phyloP scores from a whole-genome alignment of 2,797 vertebrate species.

The Macroramphosus scolopax region DNA sequence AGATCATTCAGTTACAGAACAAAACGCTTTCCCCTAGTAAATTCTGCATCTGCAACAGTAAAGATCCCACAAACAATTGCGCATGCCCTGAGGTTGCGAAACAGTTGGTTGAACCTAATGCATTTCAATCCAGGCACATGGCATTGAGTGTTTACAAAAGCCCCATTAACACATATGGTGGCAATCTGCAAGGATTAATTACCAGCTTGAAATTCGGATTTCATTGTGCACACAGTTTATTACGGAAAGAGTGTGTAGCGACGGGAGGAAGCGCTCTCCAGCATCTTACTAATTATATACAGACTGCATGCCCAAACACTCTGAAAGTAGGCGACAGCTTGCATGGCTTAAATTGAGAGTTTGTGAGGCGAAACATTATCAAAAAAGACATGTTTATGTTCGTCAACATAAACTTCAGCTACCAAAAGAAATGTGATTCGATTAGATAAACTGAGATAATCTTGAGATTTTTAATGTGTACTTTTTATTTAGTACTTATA shows the following conservation, averaged over 20 bases:
- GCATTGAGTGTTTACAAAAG: conserved; percentile 38
- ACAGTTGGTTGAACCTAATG: conserved; percentile 46
- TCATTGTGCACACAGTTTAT: conserved; percentile 40
- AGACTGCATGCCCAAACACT: conserved; percentile 42
- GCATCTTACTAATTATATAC: conserved; percentile 54
- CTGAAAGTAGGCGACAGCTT: conserved; percentile 21
- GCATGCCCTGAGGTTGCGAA: conserved; percentile 28
- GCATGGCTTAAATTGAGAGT: conserved; percentile 8
- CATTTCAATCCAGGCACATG: conserved; percentile 32
- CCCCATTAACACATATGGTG: conserved; percentile 52
- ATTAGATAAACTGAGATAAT: no score
- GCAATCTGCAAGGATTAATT: conserved; percentile 46
- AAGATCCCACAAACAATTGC: conserved; percentile 23
- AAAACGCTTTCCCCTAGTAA: conserved; percentile 31
- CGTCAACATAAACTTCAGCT: neutral
- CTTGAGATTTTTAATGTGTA: neutral
- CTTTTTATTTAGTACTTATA: neutral
- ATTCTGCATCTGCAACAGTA: conserved; percentile 26
- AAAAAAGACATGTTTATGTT: conserved; percentile 1
- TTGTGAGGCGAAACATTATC: conserved; percentile 26
- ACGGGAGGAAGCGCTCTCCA: conserved; percentile 28
- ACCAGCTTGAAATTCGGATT: conserved; percentile 35
- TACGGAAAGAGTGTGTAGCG: conserved; percentile 20
- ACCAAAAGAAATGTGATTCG: no score
- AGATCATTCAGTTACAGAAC: conserved; percentile 23